Evolutionary conservation across 2,113 vertebrate genomes (phyloP).

Genomic region (Suncus etruscus): DNA sequence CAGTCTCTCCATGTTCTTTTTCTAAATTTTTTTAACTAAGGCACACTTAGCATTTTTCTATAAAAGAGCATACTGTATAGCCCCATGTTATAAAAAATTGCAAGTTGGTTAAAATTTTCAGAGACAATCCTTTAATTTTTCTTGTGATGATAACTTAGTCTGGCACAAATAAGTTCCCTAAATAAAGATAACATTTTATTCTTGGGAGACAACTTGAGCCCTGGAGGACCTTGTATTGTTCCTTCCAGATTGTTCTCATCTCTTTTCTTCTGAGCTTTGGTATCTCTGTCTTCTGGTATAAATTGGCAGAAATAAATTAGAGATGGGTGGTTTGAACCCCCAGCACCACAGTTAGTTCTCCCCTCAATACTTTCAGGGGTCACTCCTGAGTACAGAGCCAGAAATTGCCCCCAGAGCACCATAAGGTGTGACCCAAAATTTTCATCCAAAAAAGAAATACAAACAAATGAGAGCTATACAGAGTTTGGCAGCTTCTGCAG

Average conservation of each 20-base stretch:
- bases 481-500: background rate
- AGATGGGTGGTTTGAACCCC: no score
- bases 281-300: background rate
- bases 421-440: no score
- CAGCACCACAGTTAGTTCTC: no score
- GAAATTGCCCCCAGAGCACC: no score
- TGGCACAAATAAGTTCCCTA: conserved; percentile 13
- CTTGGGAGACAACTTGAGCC: background rate
- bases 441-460: no score
- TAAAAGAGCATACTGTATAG: background rate
- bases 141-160: background rate
- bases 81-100: background rate
- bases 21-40: background rate
- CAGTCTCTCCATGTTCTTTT: background rate
- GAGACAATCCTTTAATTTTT: background rate
- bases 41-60: background rate
- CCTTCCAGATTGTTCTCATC: background rate
- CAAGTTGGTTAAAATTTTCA: background rate
- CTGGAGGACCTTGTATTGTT: background rate
- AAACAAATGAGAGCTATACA: background rate
- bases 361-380: no score
- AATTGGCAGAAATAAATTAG: background rate
- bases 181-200: background rate
- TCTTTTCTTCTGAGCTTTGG: background rate
- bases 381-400: no score